phyloP scores from a whole-genome alignment of 2,888 invertebrate genomes.

The Horisme vitalbata region DNA sequence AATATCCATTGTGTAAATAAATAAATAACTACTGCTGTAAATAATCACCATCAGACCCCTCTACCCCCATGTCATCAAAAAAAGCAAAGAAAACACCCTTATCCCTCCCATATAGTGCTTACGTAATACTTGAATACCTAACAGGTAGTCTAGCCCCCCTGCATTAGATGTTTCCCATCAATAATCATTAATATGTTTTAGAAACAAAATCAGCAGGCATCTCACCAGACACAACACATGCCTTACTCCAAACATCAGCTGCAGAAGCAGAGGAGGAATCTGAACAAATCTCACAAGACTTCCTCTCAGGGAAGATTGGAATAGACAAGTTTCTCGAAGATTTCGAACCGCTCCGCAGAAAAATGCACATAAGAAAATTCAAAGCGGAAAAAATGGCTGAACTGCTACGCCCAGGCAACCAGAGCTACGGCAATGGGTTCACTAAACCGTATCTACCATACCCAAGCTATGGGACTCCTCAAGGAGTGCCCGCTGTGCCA shows the following conservation, averaged over 20 bases:
- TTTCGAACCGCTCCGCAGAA: constrained; percentile 87
- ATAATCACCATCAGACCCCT: too few species aligned
- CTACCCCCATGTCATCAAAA: too few species aligned
- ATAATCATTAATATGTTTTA: constrained; percentile 56
- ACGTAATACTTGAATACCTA: too few species aligned
- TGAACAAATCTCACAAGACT: constrained; percentile 91
- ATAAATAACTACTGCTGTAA: too few species aligned
- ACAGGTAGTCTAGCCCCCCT: too few species aligned
- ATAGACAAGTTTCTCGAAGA: constrained; percentile 93
- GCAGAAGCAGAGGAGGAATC: constrained; percentile 97
- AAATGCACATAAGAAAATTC: constrained; percentile 87
- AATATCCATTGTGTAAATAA: too few species aligned
- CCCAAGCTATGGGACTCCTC: constrained; percentile 65
- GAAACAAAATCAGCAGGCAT: constrained; percentile 89
- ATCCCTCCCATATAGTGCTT: too few species aligned
- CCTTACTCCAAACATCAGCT: constrained; percentile 94
- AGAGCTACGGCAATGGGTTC: constrained; percentile 65
- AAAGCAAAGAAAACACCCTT: too few species aligned
- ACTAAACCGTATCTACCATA: constrained; percentile 72
- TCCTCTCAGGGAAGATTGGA: constrained; percentile 87
- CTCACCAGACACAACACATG: constrained; percentile 93
- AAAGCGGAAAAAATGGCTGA: constrained; percentile 97
- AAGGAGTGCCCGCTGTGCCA: constrained; percentile 85
- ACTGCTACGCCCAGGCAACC: constrained; percentile 76
- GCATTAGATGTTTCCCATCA: too few species aligned